A percentile compares a stretch with the other conserved stretches of the same genome.
phyloP scores from a whole-genome alignment of 2,113 vertebrate species.

The Xyliphius kryptos region DNA sequence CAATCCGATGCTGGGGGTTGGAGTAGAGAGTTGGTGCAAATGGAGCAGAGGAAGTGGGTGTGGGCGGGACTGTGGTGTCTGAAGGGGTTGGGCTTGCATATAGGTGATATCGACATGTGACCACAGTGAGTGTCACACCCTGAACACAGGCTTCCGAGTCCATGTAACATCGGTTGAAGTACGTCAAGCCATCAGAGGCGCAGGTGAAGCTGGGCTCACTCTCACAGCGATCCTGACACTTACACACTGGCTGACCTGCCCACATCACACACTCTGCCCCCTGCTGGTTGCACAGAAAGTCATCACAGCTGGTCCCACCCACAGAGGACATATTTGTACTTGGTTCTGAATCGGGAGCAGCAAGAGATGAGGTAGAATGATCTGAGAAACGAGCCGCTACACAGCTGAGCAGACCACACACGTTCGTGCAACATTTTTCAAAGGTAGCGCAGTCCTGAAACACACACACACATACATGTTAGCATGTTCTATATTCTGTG shows the following conservation, averaged over 20 bases:
- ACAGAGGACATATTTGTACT: constrained; percentile 5
- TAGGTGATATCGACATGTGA: constrained; percentile 85
- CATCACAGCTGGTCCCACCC: constrained; percentile 68
- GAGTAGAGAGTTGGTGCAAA: constrained; percentile 80
- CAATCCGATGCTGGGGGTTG: constrained; percentile 81
- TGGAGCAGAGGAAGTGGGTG: constrained; percentile 60
- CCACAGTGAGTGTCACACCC: constrained; percentile 73
- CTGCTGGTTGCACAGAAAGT: constrained; percentile 84
- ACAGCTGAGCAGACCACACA: constrained; percentile 89
- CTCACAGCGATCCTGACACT: constrained; percentile 90
- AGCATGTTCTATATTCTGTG: too few species aligned
- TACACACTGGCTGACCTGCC: constrained; percentile 88
- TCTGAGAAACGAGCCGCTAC: constrained; percentile 86
- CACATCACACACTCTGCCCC: constrained; percentile 89
- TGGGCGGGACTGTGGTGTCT: constrained; percentile 76
- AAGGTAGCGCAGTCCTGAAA: constrained; percentile 78
- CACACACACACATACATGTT: constrained; percentile 21
- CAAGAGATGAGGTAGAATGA: constrained; percentile 48
- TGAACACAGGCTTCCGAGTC: constrained; percentile 88
- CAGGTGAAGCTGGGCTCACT: constrained; percentile 96
- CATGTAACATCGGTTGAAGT: constrained; percentile 98
- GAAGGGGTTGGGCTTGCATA: constrained; percentile 76
- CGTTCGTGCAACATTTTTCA: constrained; percentile 95
- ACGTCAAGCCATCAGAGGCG: constrained; percentile 90
- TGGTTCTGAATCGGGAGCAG: constrained; percentile 42